Evolutionary conservation across 1,140 invertebrate species (phyloP), one percentile per base, ranked within the genome.

Genomic region (Brachystomella parvula): DNA sequence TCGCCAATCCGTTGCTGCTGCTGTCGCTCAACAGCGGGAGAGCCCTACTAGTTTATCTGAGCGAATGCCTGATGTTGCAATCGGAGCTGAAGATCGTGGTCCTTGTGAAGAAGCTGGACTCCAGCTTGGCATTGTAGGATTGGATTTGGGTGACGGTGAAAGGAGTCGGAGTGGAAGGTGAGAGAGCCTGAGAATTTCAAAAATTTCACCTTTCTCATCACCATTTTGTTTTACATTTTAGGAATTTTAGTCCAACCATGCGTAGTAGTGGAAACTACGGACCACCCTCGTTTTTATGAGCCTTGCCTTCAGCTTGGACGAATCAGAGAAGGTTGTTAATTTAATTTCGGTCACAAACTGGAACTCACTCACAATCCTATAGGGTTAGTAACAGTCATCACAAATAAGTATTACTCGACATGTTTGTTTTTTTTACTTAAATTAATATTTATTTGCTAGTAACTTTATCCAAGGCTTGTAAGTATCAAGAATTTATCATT

Each of bases 191-290:
- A n/a, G 9, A 44, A 44, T 44, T 44, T 44, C 49, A 53, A 26
- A 19, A 24, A 53, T 17, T 24, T n/a, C n/a, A n/a, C 9, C 12
- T 53, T 53, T 15, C 49, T 53, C 3, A 53, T 6, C 12, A 9
- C 6, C 6, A 24, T 6, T 24, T 26, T 53, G 12, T 53, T 24
- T 53, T 53, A n/a, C n/a, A n/a, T 53, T 53, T 15, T 24, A 53
- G 49, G 24, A 53, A 53, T 53, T 53, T 53, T 53, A 53, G 49
- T 53, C 49, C 49, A 53, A 53, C 49, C 12, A 19, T 53, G 9
- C 49, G 49, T 6, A 53, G 24, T 26, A 53, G 49, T 26, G 49
- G 49, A 26, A 53, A 26, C 49, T 53, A 53, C 24, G 49, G 49
- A 53, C 49, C 49, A 6, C 49, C 49, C 9, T 17, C 49, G 24